These are phyloP conservation scores for Cromileptes altivelis DNA, from an alignment of 2,113 vertebrate genomes.

Conservation along the genomic window DNA sequence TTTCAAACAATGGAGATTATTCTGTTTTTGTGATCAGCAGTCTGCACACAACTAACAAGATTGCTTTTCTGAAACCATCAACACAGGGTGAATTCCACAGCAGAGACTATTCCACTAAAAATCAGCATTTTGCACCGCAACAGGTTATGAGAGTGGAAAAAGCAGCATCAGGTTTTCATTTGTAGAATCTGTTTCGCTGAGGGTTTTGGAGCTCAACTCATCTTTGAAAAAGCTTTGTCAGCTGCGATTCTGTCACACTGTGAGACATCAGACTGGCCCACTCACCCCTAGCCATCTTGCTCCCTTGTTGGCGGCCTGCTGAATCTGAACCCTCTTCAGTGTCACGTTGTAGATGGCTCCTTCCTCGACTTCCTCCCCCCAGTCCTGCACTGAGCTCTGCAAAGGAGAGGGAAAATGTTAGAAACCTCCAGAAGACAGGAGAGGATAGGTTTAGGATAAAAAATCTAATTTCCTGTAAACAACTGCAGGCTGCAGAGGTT, in stretches of 20 bases:
- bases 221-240: background rate
- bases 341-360: conserved; percentile 96
- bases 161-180: background rate
- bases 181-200: background rate
- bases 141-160: conserved; percentile 37
- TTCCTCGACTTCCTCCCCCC: conserved; percentile 97
- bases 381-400: conserved; percentile 95
- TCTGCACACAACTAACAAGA: conserved; percentile 1
- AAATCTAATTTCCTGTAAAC: background rate
- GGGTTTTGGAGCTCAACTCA: background rate
- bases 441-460: background rate
- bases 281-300: conserved; percentile 89
- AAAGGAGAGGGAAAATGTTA: conserved; percentile 17
- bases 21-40: conserved; percentile 28
- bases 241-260: conserved; percentile 17
- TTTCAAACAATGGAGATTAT: conserved; percentile 46
- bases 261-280: conserved; percentile 13
- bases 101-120: conserved; percentile 20
- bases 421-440: background rate
- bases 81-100: conserved; percentile 2
- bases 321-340: conserved; percentile 95
- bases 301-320: conserved; percentile 97
- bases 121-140: conserved; percentile 23
- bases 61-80: conserved; percentile 21
- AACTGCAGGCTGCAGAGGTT: background rate